phyloP scores from a whole-genome alignment of 2,113 vertebrate genomes.

The Melanotaenia duboulayi region DNA sequence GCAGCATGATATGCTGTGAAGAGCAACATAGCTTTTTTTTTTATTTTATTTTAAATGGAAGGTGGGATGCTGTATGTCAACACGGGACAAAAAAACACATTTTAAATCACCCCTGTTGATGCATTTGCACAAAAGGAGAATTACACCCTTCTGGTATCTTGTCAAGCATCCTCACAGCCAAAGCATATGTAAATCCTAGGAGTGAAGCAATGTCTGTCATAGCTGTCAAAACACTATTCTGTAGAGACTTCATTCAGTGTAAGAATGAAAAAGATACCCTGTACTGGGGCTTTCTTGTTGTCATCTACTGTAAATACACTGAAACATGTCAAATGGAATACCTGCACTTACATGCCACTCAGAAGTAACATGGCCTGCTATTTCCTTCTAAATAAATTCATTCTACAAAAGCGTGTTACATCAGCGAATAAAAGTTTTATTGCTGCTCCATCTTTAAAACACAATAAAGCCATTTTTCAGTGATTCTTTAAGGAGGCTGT shows the following conservation, averaged over 20 bases:
- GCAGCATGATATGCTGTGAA: slow-evolving; percentile 8
- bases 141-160: slow-evolving; percentile 44
- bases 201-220: slow-evolving; percentile 59
- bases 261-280: slow-evolving; percentile 43
- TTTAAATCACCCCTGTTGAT: slow-evolving; percentile 35
- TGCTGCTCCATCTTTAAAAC: slow-evolving; percentile 35
- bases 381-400: slow-evolving; percentile 33
- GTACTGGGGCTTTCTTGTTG: slow-evolving; percentile 40
- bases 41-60: slow-evolving; percentile 32
- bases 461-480: slow-evolving; percentile 19
- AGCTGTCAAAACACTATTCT: slow-evolving; percentile 58
- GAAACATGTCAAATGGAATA: slow-evolving; percentile 43
- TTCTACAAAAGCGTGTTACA: slow-evolving; percentile 5
- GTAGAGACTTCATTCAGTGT: slow-evolving; percentile 47
- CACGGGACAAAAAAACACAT: slow-evolving; percentile 19
- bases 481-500: slow-evolving; percentile 40
- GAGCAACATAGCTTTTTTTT: slow-evolving; percentile 9
- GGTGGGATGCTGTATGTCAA: slow-evolving; percentile 39
- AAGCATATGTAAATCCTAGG: slow-evolving; percentile 62
- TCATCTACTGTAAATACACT: slow-evolving; percentile 53
- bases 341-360: slow-evolving; percentile 34
- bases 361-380: slow-evolving; percentile 37
- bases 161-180: slow-evolving; percentile 44
- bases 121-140: slow-evolving; percentile 48
- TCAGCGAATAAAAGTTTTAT: slow-evolving; percentile 19